Conservation (phyloP, 2,113 vertebrate species). For the Podiceps cristatus region DNA sequence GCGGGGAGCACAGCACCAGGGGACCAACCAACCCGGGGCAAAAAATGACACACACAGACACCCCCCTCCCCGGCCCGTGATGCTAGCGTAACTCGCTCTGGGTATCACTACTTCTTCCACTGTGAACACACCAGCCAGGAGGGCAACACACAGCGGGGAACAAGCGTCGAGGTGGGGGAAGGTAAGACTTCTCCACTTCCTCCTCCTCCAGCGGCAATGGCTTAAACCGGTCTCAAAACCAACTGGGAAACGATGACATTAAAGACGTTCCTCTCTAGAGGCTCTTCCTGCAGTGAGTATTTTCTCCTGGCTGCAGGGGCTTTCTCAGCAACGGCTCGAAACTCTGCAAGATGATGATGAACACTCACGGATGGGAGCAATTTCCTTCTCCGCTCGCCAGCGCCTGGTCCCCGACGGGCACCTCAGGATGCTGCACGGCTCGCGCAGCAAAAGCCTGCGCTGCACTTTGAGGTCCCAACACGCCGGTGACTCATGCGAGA, state of each 20-base stretch:
- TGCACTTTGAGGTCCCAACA: not conserved
- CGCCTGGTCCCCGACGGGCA: not conserved
- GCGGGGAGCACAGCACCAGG: not conserved
- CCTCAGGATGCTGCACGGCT: fast-evolving
- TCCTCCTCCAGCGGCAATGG: not conserved
- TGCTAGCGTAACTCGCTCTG: not conserved
- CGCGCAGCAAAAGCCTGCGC: fast-evolving
- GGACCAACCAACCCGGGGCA: not conserved
- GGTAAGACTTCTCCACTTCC: not conserved
- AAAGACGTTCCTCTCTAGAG: not conserved
- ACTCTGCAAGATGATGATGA: not conserved
- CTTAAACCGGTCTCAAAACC: not conserved
- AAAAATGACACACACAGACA: not conserved
- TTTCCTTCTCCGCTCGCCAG: not conserved
- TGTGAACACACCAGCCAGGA: fast-evolving
- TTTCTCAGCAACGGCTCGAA: not conserved
- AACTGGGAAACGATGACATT: not conserved
- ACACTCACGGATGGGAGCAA: not conserved
- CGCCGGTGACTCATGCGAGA: fast-evolving
- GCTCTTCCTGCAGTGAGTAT: not conserved
- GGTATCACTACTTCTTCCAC: not conserved
- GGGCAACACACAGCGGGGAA: fast-evolving
- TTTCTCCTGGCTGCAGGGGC: not conserved
- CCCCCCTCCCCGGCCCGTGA: fast-evolving
- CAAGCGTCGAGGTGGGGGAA: not conserved